Evolutionary conservation across 2,888 invertebrate species (phyloP), one percentile per base, ranked within the genome.

Genomic region (Parochlus steinenii): DNA sequence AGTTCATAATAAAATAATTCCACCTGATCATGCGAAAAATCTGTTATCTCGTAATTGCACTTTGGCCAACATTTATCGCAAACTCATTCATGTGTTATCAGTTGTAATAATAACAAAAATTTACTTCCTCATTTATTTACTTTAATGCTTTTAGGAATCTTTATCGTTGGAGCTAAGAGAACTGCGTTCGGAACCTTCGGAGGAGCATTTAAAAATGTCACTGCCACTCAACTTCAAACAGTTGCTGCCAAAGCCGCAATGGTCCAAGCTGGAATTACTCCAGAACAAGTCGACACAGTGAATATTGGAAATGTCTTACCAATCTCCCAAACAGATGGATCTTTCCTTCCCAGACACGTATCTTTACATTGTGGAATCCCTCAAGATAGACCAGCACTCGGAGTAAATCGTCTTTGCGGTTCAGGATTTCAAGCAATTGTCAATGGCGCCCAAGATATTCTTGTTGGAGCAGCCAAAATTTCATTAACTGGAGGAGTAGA

Each of bases 131-230:
- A 12, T 14, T 23, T 33, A 24, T 31, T 39, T 37, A 19, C 10
- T 24, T 28, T 12, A 18, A 19, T 41, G 29, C 43, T 47, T 51
- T 6, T 47, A 87, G 89, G 87, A 50, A 66, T 89, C 43, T 87
- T 82, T 54, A 80, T 90, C 53, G 87, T 97, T 41, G 89, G 85
- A 45, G 95, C 95, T 11, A 97, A 95, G 61, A 74, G 97, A 42
- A 97, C 95, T 1, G 82, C 95, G 3, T 97, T 97, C 61, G 97
- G 97, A 34, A 79, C 95, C 2, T 93, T 81, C 60, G 97, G 97
- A 4, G 86, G 86, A 1, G 71, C 72, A 47, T 74, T 86, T 51
- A 68, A 70, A 19, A 78, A 78, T 53, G 74, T 74, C 6, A 68
- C 68, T 24, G 70, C 74, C 15, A 73, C 76, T 0, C 82, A 86